Percentiles rank a stretch among this genome's conserved stretches.
Evolutionary conservation across 1,140 invertebrate species (phyloP).

Genomic region (Drosophila bifasciata): DNA sequence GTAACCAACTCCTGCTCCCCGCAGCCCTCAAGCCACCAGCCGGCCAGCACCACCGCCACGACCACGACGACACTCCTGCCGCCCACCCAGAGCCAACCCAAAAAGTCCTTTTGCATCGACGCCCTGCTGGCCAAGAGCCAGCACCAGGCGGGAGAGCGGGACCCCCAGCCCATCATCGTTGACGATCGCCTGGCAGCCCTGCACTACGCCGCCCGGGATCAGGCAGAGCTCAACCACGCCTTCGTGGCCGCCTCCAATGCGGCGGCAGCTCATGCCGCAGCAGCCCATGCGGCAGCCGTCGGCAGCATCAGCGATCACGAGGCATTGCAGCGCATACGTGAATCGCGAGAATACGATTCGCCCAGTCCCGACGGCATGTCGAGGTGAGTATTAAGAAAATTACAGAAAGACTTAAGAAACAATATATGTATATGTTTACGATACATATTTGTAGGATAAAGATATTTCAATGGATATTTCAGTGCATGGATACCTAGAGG

Average conservation of each 20-base stretch:
- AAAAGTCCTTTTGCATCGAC: constrained; percentile 89
- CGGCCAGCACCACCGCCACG: constrained; percentile 39
- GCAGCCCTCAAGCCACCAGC: constrained; percentile 23
- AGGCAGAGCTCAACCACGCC: constrained; percentile 68
- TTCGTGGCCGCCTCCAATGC: constrained; percentile 73
- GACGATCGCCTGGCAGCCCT: constrained; percentile 69
- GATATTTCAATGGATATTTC: not conserved
- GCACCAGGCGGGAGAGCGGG: constrained; percentile 36
- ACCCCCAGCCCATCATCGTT: constrained; percentile 42
- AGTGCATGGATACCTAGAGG: too few relatives aligned
- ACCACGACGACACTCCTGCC: constrained; percentile 47
- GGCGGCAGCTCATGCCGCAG: constrained; percentile 60
- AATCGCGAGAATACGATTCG: constrained; percentile 78
- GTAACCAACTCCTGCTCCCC: constrained; percentile 7
- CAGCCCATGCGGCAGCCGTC: constrained; percentile 56
- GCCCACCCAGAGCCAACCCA: constrained; percentile 76
- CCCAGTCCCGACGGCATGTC: constrained; percentile 84
- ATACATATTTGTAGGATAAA: too few relatives aligned
- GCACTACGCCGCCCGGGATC: constrained; percentile 75
- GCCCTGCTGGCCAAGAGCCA: constrained; percentile 86
- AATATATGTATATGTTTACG: too few relatives aligned
- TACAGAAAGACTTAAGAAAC: too few relatives aligned
- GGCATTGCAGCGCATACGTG: constrained; percentile 76
- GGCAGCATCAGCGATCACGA: constrained; percentile 76
- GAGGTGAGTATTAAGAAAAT: constrained; percentile 56